Base-by-base conservation (phyloP, 2,113 vertebrate species). In the Scomber colias region DNA sequence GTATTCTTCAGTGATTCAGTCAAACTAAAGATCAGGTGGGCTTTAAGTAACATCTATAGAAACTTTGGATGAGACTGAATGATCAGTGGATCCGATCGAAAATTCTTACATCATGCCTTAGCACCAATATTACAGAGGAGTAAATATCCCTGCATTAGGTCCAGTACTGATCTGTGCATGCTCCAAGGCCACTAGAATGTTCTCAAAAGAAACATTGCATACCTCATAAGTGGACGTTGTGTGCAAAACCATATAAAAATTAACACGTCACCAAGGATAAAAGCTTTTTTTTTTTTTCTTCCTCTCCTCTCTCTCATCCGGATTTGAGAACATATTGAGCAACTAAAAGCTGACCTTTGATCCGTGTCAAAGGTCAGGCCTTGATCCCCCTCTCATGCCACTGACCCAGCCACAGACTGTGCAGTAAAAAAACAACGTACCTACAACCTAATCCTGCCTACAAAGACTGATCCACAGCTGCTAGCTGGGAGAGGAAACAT, bases 131-230 rank as follows among this genome's bases (percentile, higher is more conserved):
- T 50, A 82, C 89, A 90, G 90, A 89, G 89, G 71, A 82, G 63
- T 51, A 66, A 60, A 71, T 40, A 81, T 89, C 87, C 77, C 87
- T 89, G 82, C 60, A 12, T 75, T 87, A 92, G 91, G 90, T 92
- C 92, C 90, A 84, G 80, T 87, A 84, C 87, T 91, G 85, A 87
- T 90, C 83, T 90, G 82, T 90, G 89, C 90, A 92, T 92, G 90
- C 90, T 92, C 86, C 82, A 94, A 94, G 91, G 91, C 92, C 93
- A 93, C 91, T 77, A 87, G 85, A 83, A 94, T 86, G 69, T 89
- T 92, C 90, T 87, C 77, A 79, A 92, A 90, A 84, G 54, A 93
- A 89, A 90, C 83, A 87, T 91, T 92, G 91, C 92, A 94, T 91
- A 92, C 91, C 87, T 86, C 89, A 90, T 88, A 85, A 82, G 77